These are phyloP conservation scores for Xylophagus ater DNA, from an alignment of 2,888 invertebrate genomes.

Conservation along the genomic window DNA sequence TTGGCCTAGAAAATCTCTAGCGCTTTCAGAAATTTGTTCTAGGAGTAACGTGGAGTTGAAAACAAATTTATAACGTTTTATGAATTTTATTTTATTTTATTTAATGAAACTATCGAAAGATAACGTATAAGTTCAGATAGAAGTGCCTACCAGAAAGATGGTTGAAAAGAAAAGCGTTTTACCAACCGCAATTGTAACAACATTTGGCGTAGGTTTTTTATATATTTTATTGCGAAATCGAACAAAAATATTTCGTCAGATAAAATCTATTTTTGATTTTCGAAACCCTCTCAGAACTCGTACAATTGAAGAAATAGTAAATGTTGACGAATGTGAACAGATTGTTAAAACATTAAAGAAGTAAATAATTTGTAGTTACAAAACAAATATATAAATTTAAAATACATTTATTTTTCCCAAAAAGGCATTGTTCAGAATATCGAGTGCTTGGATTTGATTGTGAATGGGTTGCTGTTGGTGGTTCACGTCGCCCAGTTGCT, in stretches of 20 bases:
- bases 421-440: slow-evolving; percentile 32
- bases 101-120: no score
- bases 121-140: no score
- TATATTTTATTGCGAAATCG: slow-evolving; percentile 29
- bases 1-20: no score
- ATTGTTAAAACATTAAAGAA: slow-evolving; percentile 28
- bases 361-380: slow-evolving; percentile 22
- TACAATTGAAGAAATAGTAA: slow-evolving; percentile 31
- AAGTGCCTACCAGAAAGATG: no score
- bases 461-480: slow-evolving; percentile 63
- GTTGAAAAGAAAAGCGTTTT: no score
- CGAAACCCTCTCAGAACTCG: slow-evolving; percentile 25
- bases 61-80: no score
- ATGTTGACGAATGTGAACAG: slow-evolving; percentile 26
- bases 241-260: slow-evolving; percentile 42
- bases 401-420: slow-evolving; percentile 9
- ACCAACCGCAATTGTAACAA: no score
- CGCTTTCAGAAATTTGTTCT: no score
- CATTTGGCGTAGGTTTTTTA: slow-evolving; percentile 30
- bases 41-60: no score
- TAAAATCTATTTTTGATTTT: slow-evolving; percentile 20
- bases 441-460: slow-evolving; percentile 66
- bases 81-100: no score
- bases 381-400: background rate
- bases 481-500: slow-evolving; percentile 50